Base-by-base conservation (phyloP, 2,888 invertebrate genomes). In the Chaitophorus viminalis region DNA sequence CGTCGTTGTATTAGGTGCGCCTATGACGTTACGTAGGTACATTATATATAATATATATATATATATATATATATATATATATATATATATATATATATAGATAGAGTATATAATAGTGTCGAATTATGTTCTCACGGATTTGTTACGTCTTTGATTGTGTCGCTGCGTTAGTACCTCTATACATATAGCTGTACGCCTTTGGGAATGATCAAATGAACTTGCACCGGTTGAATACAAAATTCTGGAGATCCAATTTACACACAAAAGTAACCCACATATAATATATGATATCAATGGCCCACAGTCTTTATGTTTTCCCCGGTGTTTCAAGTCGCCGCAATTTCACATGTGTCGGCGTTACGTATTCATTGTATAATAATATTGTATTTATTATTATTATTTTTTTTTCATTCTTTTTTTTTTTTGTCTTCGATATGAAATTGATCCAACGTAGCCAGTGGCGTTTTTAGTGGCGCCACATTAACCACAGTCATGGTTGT, bases 401-500 rank as follows among this genome's bases (percentile, higher is more conserved):
- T 39, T 82, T 72, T 6, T 82, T 52, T 11, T 82, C 46, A 60
- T 39, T 11, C 70, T 78, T 86, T 86, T 46, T 85, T 39, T 85
- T 70, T 76, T 75, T 77, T 79, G 79, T 87, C 78, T 87, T 74
- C 86, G 72, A 79, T 65, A 36, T 36, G 72, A 87, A 81, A 79
- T 87, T 8, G 79, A 87, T 86, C 86, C 86, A 60, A 87, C 72
- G 31, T 79, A 74, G 86, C 86, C 86, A 18, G 36, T 74, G 79
- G 86, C 86, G 78, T 87, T 79, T 79, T 74, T 11, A 39, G 86
- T 87, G 86, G 86, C 86, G 79, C 86, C 86, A 87, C 79, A 87
- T 87, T 87, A 87, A 87, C 86, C 86, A 87, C 86, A 70, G 86
- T 87, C 86, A 87, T 87, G 79, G 78, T 87, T 87, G 14, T 46